Evolutionary conservation across 2,888 invertebrate species (phyloP).

Genomic region (Imbricaverruca yamaguchii): DNA sequence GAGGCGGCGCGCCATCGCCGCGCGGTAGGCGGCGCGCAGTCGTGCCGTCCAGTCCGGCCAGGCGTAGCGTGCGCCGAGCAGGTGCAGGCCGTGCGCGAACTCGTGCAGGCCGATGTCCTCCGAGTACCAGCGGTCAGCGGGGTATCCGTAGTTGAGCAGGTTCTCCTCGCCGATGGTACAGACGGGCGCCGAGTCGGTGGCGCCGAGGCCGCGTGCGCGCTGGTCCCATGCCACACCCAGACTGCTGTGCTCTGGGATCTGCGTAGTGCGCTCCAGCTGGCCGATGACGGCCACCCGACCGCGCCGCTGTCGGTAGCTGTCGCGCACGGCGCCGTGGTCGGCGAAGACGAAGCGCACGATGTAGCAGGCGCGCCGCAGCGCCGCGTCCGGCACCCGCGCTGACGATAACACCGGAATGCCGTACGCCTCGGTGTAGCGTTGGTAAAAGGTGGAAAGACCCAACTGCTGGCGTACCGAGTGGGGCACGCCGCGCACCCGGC

Average conservation of each 20-base stretch:
- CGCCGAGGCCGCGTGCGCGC: slow-evolving; percentile 10
- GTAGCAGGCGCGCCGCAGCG: slow-evolving; percentile 22
- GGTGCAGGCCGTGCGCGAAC: slow-evolving; percentile 22
- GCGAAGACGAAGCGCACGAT: slow-evolving; percentile 13
- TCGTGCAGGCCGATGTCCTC: slow-evolving; percentile 22
- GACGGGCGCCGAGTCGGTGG: slow-evolving; percentile 10
- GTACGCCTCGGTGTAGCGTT: slow-evolving; percentile 18
- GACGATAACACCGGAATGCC: slow-evolving; percentile 10
- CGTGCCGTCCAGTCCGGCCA: neutral
- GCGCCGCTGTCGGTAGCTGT: slow-evolving; percentile 13
- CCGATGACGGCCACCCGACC: slow-evolving; percentile 12
- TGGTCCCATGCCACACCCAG: neutral
- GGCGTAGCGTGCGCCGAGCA: slow-evolving; percentile 8
- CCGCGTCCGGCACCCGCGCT: slow-evolving; percentile 23
- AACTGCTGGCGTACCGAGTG: neutral
- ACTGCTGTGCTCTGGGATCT: slow-evolving; percentile 12
- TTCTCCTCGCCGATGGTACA: slow-evolving; percentile 21
- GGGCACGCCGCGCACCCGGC: neutral
- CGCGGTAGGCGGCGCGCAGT: neutral
- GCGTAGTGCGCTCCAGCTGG: neutral
- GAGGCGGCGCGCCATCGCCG: neutral
- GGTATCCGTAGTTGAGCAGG: slow-evolving; percentile 5
- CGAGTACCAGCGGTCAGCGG: slow-evolving; percentile 1
- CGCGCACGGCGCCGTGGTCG: neutral
- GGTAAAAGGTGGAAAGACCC: slow-evolving; percentile 6